Conservation (phyloP, 2,113 vertebrate genomes). For the Pteruthius melanotis region DNA sequence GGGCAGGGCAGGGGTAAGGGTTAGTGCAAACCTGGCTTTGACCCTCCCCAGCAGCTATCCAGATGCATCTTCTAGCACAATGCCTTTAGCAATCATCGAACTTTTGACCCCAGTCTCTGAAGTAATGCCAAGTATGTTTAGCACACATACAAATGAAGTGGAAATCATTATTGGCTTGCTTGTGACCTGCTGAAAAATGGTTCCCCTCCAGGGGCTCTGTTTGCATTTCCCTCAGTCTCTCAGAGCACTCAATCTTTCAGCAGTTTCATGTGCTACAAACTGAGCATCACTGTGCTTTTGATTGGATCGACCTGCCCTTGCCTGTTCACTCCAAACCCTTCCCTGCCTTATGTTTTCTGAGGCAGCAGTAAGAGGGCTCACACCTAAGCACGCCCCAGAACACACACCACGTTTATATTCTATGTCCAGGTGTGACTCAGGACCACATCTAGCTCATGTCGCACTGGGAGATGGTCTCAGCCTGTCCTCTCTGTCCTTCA, state of each 20-base stretch:
- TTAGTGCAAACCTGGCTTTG: not conserved
- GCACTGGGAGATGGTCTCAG: not conserved
- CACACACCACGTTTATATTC: not conserved
- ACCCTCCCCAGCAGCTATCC: not conserved
- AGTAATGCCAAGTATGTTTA: slow-evolving; percentile 53
- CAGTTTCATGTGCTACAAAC: not conserved
- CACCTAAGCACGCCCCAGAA: not conserved
- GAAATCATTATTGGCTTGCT: slow-evolving; percentile 57
- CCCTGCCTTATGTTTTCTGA: not conserved
- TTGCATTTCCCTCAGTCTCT: not conserved
- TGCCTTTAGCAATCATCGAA: slow-evolving; percentile 33
- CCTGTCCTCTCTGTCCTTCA: not conserved
- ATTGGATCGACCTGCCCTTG: not conserved
- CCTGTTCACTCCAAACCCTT: not conserved
- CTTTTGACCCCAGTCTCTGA: slow-evolving; percentile 51
- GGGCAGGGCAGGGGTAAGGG: not conserved
- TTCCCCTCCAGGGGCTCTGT: not conserved
- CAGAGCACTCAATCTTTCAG: not conserved
- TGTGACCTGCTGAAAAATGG: slow-evolving; percentile 51
- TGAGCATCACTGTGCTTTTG: not conserved
- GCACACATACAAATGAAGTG: slow-evolving; percentile 43
- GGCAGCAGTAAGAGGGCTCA: not conserved
- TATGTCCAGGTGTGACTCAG: not conserved
- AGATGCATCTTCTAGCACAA: not conserved
- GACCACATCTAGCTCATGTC: not conserved